A percentile compares a stretch with the other conserved stretches of the same genome.
Evolutionary conservation across 2,888 invertebrate species (phyloP).

Genomic region (Nudaria mundana): DNA sequence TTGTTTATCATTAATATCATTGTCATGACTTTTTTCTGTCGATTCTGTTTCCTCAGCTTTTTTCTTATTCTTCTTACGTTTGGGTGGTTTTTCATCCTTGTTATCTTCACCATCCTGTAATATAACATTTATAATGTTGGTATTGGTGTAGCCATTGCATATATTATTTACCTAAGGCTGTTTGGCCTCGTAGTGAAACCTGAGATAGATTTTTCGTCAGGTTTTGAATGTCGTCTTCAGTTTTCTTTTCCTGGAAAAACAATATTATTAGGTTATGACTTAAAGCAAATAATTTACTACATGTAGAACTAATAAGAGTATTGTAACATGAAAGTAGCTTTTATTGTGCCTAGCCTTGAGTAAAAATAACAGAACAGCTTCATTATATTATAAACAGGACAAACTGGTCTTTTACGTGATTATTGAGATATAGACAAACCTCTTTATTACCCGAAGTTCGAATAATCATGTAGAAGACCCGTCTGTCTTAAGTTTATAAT

Average conservation of each 20-base stretch:
- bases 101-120: constrained; percentile 68
- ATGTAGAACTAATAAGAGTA: too few relatives aligned
- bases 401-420: too few relatives aligned
- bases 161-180: constrained; percentile 77
- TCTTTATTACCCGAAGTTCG: too few relatives aligned
- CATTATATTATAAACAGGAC: too few relatives aligned
- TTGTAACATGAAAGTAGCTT: too few relatives aligned
- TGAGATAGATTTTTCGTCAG: constrained; percentile 75
- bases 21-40: constrained; percentile 24
- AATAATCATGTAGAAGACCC: too few relatives aligned
- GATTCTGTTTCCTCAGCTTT: constrained; percentile 21
- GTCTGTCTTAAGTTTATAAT: too few relatives aligned
- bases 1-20: constrained; percentile 8
- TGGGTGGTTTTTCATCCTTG: constrained; percentile 42
- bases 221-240: constrained; percentile 63
- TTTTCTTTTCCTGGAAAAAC: constrained; percentile 58
- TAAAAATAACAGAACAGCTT: too few relatives aligned
- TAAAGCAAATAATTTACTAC: too few relatives aligned
- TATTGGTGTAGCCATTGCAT: constrained; percentile 56
- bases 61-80: constrained; percentile 43
- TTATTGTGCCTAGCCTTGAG: too few relatives aligned
- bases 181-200: constrained; percentile 73
- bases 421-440: too few relatives aligned
- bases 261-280: constrained; percentile 13
- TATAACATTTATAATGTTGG: constrained; percentile 69